A percentile compares a stretch with the other conserved stretches of the same genome.
phyloP scores from a whole-genome alignment of 2,113 vertebrate genomes.

The Hassar affinis region DNA sequence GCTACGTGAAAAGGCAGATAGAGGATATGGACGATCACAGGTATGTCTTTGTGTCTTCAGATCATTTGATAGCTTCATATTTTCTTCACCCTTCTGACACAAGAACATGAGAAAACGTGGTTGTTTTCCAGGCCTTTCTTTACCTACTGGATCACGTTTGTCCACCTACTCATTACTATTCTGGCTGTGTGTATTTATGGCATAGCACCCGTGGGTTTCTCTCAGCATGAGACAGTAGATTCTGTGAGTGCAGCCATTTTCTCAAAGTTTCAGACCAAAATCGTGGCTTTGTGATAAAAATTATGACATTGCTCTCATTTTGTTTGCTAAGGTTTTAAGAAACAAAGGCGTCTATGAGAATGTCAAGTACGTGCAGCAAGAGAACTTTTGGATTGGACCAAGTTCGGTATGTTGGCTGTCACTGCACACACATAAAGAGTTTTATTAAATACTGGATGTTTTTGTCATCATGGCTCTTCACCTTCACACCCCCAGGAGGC shows the following conservation, averaged over 20 bases:
- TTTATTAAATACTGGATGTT: neutral
- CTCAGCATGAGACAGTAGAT: constrained; percentile 95
- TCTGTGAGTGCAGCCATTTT: constrained; percentile 80
- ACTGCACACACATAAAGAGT: neutral
- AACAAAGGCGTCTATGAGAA: constrained; percentile 98
- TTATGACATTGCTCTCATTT: constrained; percentile 1
- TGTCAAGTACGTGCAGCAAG: constrained; percentile 96
- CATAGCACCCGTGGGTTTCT: constrained; percentile 95
- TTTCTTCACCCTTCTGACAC: neutral
- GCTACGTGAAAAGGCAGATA: constrained; percentile 93
- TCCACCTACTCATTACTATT: constrained; percentile 95
- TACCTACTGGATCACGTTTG: constrained; percentile 98
- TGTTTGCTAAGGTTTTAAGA: constrained; percentile 82
- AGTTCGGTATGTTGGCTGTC: constrained; percentile 82
- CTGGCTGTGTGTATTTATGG: constrained; percentile 94
- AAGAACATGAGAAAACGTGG: neutral
- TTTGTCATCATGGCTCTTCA: neutral
- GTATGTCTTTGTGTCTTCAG: constrained; percentile 61
- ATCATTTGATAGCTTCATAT: neutral
- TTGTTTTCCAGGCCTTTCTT: constrained; percentile 86
- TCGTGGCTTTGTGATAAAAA: neutral
- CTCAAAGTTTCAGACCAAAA: neutral
- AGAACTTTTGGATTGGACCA: constrained; percentile 99
- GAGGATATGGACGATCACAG: constrained; percentile 98
- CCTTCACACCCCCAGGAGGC: constrained; percentile 76